Conservation (phyloP, 53 echinoderm and acorn worm genomes). For the Glandiceps talaboti region DNA sequence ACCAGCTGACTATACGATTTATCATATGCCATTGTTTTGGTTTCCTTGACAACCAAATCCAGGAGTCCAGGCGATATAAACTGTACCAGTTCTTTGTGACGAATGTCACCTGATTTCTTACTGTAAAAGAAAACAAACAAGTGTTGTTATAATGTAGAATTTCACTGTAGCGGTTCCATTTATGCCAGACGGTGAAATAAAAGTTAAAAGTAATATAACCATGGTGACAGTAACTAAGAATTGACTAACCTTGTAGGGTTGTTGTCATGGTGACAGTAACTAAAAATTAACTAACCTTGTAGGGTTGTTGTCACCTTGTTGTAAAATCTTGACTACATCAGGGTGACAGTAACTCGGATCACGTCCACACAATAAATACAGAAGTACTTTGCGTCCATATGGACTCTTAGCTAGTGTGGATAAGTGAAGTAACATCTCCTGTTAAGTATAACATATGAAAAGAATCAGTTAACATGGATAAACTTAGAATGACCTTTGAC, state of each 20-base stretch:
- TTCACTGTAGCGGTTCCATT: no score
- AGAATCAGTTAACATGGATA: no score
- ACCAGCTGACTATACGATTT: slow-evolving; percentile 73
- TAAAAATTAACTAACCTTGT: slow-evolving; percentile 49
- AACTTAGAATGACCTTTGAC: no score
- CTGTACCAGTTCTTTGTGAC: slow-evolving; percentile 53
- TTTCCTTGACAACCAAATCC: slow-evolving; percentile 37
- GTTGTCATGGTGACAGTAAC: no score
- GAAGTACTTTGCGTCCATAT: slow-evolving; percentile 76
- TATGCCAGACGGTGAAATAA: no score
- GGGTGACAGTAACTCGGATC: slow-evolving; percentile 79
- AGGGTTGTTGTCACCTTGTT: slow-evolving; percentile 71
- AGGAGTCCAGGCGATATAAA: slow-evolving; percentile 46
- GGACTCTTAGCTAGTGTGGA: slow-evolving; percentile 58
- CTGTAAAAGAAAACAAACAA: slow-evolving; percentile 27
- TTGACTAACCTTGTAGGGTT: slow-evolving; percentile 60
- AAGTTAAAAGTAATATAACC: no score
- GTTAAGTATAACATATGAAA: no score
- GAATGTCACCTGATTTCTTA: slow-evolving; percentile 49
- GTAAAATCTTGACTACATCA: slow-evolving; percentile 53
- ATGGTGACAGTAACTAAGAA: no score
- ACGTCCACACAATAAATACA: slow-evolving; percentile 60
- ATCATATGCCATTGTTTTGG: slow-evolving; percentile 52
- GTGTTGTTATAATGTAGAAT: no score
- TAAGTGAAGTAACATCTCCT: slow-evolving; percentile 83